Conservation (phyloP, 2,888 invertebrate genomes). For the Linnaemya vulpina region DNA sequence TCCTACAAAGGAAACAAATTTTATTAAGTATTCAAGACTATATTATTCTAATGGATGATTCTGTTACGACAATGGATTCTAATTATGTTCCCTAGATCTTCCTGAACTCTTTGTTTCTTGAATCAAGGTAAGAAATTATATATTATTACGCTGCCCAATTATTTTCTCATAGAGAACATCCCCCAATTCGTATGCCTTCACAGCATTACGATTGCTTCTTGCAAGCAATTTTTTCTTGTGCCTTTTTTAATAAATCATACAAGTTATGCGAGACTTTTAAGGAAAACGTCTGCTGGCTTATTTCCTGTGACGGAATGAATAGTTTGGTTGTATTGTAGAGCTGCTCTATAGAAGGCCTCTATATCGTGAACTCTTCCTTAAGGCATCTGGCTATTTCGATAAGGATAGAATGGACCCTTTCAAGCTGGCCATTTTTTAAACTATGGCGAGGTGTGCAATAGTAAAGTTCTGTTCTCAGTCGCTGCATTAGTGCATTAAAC, state of each 20-base stretch:
- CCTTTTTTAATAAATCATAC: not conserved
- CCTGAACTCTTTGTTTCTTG: not conserved
- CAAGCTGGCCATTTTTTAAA: no score
- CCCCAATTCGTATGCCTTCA: not conserved
- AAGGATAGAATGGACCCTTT: no score
- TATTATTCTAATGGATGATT: not conserved
- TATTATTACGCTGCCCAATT: slow-evolving; percentile 2
- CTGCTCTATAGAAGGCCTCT: no score
- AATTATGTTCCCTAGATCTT: not conserved
- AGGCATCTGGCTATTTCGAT: no score
- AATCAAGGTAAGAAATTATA: not conserved
- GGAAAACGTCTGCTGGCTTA: no score
- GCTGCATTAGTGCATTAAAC: no score
- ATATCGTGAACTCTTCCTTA: no score
- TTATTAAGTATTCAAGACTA: not conserved
- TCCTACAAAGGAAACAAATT: not conserved
- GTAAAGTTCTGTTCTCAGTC: no score
- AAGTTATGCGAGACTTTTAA: not conserved
- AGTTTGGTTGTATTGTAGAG: no score
- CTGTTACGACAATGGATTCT: not conserved
- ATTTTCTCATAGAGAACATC: not conserved
- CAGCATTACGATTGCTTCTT: not conserved
- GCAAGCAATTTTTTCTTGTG: not conserved
- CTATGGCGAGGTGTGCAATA: no score
- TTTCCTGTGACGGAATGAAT: no score